Evolutionary conservation across 2,113 vertebrate genomes (phyloP).

Genomic region (Anthoscopus minutus): DNA sequence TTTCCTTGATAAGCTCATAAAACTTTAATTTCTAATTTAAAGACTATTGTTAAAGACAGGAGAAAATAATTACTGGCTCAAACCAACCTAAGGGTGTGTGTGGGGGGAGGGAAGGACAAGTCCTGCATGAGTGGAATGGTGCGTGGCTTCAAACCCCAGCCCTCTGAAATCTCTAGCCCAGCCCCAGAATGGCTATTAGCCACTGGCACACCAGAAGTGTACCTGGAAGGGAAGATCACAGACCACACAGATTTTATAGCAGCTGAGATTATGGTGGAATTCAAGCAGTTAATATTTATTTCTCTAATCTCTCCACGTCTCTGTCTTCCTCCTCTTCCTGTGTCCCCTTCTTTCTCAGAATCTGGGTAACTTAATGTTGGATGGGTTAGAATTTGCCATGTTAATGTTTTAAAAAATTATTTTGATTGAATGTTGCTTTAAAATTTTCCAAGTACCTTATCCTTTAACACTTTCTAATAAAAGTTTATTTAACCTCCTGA

Average conservation of each 20-base stretch:
- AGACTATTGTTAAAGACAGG: neutral
- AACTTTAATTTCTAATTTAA: neutral
- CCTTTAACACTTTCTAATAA: neutral
- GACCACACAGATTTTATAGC: no score
- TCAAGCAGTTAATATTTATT: neutral
- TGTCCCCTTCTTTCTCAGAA: neutral
- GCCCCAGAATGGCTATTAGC: neutral
- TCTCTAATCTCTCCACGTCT: neutral
- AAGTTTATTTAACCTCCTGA: neutral
- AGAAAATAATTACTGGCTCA: neutral
- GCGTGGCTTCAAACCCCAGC: rapidly evolving
- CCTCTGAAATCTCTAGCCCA: neutral
- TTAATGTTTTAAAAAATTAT: neutral
- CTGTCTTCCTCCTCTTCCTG: neutral
- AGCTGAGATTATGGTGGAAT: neutral
- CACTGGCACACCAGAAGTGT: no score
- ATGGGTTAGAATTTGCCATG: neutral
- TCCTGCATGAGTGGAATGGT: no score
- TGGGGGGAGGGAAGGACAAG: neutral
- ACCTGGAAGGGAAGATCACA: neutral
- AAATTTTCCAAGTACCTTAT: neutral
- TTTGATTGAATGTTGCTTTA: neutral
- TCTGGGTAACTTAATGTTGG: neutral
- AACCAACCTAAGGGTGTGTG: neutral
- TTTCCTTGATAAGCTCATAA: neutral